Percentiles rank a stretch among this genome's conserved stretches.
These are phyloP conservation scores for Drosophila barbarae DNA, from an alignment of 2,888 invertebrate species.

Conservation along the genomic window DNA sequence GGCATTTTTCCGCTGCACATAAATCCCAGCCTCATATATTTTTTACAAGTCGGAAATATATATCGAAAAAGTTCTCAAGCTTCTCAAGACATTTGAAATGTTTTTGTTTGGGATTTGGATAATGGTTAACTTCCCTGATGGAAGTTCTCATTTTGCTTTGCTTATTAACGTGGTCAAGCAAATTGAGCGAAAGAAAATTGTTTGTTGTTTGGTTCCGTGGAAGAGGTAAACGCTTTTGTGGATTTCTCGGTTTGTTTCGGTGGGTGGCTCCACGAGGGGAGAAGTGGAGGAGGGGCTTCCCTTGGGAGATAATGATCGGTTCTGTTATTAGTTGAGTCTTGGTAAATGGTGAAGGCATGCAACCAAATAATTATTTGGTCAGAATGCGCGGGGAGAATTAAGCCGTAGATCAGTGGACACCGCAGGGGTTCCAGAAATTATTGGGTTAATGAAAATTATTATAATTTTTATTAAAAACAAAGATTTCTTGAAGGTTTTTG, in stretches of 20 bases:
- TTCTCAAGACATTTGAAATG: neutral
- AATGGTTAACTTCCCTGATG: conserved; percentile 53
- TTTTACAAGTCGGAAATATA: conserved; percentile 1
- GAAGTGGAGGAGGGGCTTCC: neutral
- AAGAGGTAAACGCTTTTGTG: conserved; percentile 52
- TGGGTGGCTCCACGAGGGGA: conserved; percentile 18
- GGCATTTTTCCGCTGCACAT: conserved; percentile 30
- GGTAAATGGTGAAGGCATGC: conserved; percentile 45
- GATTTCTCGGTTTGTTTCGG: conserved; percentile 24
- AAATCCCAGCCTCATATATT: conserved; percentile 41
- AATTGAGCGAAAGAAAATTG: conserved; percentile 50
- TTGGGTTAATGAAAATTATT: neutral
- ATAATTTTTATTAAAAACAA: neutral
- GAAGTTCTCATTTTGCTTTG: conserved; percentile 32
- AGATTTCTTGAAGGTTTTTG: neutral
- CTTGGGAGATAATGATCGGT: conserved; percentile 37
- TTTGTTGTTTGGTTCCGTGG: conserved; percentile 4
- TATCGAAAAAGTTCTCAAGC: conserved; percentile 22
- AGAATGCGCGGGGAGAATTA: conserved; percentile 9
- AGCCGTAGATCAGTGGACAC: conserved; percentile 28
- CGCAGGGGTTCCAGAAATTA: neutral
- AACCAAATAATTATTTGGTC: conserved; percentile 23
- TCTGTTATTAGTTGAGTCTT: conserved; percentile 56
- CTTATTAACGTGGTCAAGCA: conserved; percentile 65
- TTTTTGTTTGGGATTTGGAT: conserved; percentile 27